These are phyloP conservation scores for Lymantria dispar DNA, from an alignment of 2,888 invertebrate genomes.

Conservation along the genomic window DNA sequence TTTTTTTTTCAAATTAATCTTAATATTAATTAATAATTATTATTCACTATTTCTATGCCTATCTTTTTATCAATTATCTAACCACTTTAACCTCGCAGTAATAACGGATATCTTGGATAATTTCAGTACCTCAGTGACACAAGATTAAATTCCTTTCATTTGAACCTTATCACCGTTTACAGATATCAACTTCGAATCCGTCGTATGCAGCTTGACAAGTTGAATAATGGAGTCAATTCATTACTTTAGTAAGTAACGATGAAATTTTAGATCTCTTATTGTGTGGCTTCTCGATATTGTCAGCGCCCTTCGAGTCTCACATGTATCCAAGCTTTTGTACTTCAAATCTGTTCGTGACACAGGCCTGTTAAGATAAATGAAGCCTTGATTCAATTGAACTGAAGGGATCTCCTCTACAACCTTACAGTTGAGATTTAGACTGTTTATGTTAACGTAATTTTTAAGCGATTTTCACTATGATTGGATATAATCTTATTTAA, in stretches of 20 bases:
- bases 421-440: not conserved
- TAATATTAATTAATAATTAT: too few species aligned
- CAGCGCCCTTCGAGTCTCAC: conserved; percentile 53
- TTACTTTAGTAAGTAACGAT: conserved; percentile 42
- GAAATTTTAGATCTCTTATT: conserved; percentile 56
- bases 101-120: too few species aligned
- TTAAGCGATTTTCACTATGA: not conserved
- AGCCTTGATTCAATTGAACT: conserved; percentile 37
- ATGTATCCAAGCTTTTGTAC: conserved; percentile 63
- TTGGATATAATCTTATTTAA: not conserved
- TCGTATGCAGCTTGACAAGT: conserved; percentile 32
- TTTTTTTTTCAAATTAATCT: too few species aligned
- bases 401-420: not conserved
- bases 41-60: too few species aligned
- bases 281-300: conserved; percentile 50
- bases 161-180: conserved; percentile 24
- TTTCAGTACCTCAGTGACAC: too few species aligned
- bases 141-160: too few species aligned
- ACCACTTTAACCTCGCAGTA: too few species aligned
- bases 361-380: conserved; percentile 67
- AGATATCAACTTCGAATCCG: conserved; percentile 28
- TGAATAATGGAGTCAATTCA: conserved; percentile 45
- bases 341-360: conserved; percentile 60
- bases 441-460: not conserved
- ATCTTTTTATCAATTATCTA: too few species aligned